phyloP scores from a whole-genome alignment of 2,888 invertebrate genomes.

The Amorpha juglandis region DNA sequence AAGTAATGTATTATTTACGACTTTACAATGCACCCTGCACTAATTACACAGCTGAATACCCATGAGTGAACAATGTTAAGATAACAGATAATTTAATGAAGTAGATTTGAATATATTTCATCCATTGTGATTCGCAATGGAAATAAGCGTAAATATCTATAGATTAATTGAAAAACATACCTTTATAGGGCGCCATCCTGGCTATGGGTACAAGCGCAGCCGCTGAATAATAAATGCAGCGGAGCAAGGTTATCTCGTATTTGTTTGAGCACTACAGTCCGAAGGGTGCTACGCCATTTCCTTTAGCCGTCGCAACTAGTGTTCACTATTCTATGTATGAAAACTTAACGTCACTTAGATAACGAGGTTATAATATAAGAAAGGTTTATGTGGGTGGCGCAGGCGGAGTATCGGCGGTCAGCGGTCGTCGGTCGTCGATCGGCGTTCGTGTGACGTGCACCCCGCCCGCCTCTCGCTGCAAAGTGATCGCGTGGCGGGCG shows the following conservation, averaged over 20 bases:
- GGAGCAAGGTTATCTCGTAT: conserved; percentile 68
- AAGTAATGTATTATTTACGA: neutral
- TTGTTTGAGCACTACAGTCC: conserved; percentile 52
- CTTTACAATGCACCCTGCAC: conserved; percentile 3
- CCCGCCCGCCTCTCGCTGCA: conserved; percentile 67
- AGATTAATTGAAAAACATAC: conserved; percentile 54
- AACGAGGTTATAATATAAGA: conserved; percentile 71
- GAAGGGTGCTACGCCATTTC: conserved; percentile 49
- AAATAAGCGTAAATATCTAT: too few species aligned
- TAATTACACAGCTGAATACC: neutral
- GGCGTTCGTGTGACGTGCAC: conserved; percentile 61
- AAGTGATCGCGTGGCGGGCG: conserved; percentile 79
- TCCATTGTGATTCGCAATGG: too few species aligned
- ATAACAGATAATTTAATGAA: neutral
- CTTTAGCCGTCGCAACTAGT: conserved; percentile 39
- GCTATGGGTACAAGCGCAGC: conserved; percentile 67
- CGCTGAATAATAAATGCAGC: conserved; percentile 81
- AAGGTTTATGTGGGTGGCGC: conserved; percentile 49
- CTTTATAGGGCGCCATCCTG: conserved; percentile 80
- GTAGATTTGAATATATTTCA: too few species aligned
- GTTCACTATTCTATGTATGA: conserved; percentile 56
- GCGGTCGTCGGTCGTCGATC: conserved; percentile 23
- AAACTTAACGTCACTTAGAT: conserved; percentile 72
- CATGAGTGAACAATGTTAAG: neutral
- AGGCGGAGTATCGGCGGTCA: conserved; percentile 38